Percentiles rank a stretch among this genome's conserved stretches.
Conservation (phyloP, 2,113 vertebrate genomes). For the Corythoichthys haematopterus region DNA sequence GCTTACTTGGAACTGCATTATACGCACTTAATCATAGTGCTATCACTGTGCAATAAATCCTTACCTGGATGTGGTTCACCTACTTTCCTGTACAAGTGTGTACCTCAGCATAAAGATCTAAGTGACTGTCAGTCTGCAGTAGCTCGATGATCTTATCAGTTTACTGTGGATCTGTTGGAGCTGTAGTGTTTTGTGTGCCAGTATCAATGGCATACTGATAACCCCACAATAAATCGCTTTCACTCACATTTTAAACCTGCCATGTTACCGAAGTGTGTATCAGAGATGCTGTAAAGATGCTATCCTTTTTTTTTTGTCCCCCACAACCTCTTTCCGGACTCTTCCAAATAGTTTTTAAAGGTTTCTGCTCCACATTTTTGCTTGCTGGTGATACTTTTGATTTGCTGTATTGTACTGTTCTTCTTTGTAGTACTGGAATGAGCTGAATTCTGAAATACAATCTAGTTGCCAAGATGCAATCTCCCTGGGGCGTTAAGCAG, state of each 20-base stretch:
- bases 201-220: slow-evolving; percentile 29
- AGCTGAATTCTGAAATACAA: slow-evolving; percentile 47
- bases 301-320: slow-evolving; percentile 1
- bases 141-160: slow-evolving; percentile 46
- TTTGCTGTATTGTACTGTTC: slow-evolving; percentile 28
- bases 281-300: slow-evolving; percentile 21
- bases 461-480: slow-evolving; percentile 38
- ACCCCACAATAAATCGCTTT: slow-evolving; percentile 27
- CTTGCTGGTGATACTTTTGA: slow-evolving; percentile 20
- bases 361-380: slow-evolving; percentile 7
- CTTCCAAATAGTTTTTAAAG: slow-evolving; percentile 16
- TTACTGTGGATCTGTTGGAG: slow-evolving; percentile 33
- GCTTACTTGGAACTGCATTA: slow-evolving; percentile 35
- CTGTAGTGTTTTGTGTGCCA: slow-evolving; percentile 14
- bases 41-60: slow-evolving; percentile 14
- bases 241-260: slow-evolving; percentile 31
- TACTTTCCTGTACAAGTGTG: slow-evolving; percentile 1
- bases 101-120: slow-evolving; percentile 12
- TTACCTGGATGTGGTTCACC: slow-evolving; percentile 17
- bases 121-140: slow-evolving; percentile 38
- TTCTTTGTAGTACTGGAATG: slow-evolving; percentile 40
- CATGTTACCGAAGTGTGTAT: slow-evolving; percentile 9
- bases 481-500: slow-evolving; percentile 41
- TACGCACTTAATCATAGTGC: slow-evolving; percentile 25
- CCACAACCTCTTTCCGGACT: slow-evolving; percentile 2